phyloP scores from a whole-genome alignment of 2,113 vertebrate species.

The Crotophaga sulcirostris region DNA sequence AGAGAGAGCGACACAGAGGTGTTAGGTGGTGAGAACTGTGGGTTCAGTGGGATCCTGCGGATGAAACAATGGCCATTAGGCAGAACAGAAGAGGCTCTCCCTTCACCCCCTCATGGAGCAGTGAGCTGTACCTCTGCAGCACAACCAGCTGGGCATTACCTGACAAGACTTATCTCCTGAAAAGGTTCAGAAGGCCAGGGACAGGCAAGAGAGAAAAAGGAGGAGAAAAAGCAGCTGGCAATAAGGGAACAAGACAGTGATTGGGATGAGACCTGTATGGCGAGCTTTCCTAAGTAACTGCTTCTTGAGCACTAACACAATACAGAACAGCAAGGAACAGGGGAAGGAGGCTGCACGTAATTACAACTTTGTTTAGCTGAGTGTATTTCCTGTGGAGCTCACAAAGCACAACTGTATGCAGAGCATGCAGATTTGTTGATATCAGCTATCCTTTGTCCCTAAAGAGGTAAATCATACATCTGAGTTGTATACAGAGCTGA shows the following conservation, averaged over 20 bases:
- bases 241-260: not conserved
- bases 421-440: not conserved
- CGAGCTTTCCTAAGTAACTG: not conserved
- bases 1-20: not conserved
- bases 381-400: slow-evolving; percentile 25
- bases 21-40: accelerated
- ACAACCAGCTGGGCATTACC: not conserved
- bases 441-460: not conserved
- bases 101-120: not conserved
- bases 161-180: not conserved
- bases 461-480: not conserved
- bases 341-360: slow-evolving; percentile 1
- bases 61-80: not conserved
- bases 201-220: not conserved
- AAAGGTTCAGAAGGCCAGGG: not conserved
- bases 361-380: not conserved
- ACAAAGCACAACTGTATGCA: not conserved
- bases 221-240: not conserved
- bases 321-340: not conserved
- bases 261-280: not conserved
- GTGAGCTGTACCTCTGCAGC: not conserved
- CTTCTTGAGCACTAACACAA: not conserved
- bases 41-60: accelerated
- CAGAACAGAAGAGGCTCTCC: not conserved
- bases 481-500: not conserved